phyloP scores from a whole-genome alignment of 2,888 invertebrate genomes.

The Agelastica alni region DNA sequence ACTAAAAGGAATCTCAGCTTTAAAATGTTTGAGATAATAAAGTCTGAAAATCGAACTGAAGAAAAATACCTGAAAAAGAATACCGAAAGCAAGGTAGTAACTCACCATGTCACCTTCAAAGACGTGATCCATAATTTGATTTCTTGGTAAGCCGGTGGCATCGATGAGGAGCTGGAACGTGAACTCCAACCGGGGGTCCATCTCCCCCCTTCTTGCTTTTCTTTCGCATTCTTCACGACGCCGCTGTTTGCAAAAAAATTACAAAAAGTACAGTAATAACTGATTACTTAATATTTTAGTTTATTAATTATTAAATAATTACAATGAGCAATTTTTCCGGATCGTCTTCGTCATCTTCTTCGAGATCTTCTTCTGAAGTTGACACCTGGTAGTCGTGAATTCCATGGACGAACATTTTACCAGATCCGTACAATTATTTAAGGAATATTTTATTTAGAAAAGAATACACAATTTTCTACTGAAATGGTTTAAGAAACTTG shows the following conservation, averaged over 20 bases:
- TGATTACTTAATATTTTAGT: background rate
- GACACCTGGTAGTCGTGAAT: constrained; percentile 37
- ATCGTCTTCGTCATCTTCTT: constrained; percentile 45
- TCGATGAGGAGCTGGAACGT: constrained; percentile 87
- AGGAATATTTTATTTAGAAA: no score
- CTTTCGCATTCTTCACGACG: constrained; percentile 91
- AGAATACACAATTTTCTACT: no score
- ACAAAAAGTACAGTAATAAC: background rate
- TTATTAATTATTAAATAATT: constrained; percentile 19
- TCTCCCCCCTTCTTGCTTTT: constrained; percentile 86
- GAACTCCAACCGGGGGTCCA: constrained; percentile 90
- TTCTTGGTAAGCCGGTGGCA: constrained; percentile 77
- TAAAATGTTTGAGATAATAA: no score
- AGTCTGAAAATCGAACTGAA: no score
- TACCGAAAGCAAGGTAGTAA: background rate
- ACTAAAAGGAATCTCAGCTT: constrained; percentile 63
- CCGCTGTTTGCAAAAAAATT: constrained; percentile 55
- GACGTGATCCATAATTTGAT: constrained; percentile 88
- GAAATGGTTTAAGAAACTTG: no score
- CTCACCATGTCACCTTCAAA: constrained; percentile 87
- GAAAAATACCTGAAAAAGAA: background rate
- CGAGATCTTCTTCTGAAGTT: constrained; percentile 34
- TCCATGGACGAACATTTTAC: constrained; percentile 50
- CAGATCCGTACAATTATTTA: no score
- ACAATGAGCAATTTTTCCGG: constrained; percentile 47